Evolutionary conservation across 1,140 invertebrate genomes (phyloP), one percentile per base, ranked within the genome.

Genomic region (Hestina assimilis): DNA sequence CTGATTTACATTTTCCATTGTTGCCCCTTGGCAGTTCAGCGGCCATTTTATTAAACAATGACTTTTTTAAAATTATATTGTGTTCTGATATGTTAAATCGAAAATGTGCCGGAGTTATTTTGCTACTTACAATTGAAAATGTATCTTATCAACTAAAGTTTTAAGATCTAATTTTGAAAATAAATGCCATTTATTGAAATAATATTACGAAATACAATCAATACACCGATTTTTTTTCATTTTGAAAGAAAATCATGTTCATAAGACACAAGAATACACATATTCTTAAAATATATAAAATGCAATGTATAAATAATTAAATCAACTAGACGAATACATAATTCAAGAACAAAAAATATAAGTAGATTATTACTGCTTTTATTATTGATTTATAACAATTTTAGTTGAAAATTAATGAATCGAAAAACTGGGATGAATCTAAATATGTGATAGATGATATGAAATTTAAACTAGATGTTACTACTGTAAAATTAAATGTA

Each of bases 151-250:
- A 17, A 46, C 59, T 63, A 69, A 48, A 62, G n/a, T 48, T 38
- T 69, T 68, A 65, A 72, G 54, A 65, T 52, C 69, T 80, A 75
- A 46, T 59, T 62, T 56, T 55, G 66, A 72, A 73, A 63, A 69
- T 75, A 74, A 79, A 76, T 79, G 71, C 75, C 59, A 69, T 75
- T 72, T 67, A 41, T 51, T 29, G 58, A 54, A 11, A 53, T 9
- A 47, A 52, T 35, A 35, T 52, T 26, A 48, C 24, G 23, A 41
- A 4, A 11, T 11, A 31, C 11, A 38, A 19, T 38, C 3, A 38
- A 38, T 19, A 38, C 15, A 33, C 31, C 12, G n/a, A 38, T 45
- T 7, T 8, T 28, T 4, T 28, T 41, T 19, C 4, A 28, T 14
- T n/a, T 26, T 38, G n/a, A 42, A 14, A 33, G 24, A 48, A 31